phyloP scores from a whole-genome alignment of 1,140 invertebrate species.

The Brachionus rubens region DNA sequence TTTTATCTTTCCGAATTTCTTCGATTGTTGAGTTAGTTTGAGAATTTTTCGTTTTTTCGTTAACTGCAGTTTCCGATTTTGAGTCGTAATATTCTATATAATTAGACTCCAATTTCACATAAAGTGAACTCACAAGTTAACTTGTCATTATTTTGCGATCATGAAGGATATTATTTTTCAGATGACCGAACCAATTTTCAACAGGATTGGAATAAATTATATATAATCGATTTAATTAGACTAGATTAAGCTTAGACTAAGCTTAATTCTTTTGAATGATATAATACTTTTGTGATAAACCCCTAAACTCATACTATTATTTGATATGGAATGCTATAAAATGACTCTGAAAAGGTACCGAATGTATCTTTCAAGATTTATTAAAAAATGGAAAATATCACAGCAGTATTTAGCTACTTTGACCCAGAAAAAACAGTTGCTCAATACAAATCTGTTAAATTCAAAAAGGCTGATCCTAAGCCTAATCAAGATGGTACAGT shows the following conservation, averaged over 20 bases:
- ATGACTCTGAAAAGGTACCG: too few species aligned
- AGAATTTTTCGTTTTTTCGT: background rate
- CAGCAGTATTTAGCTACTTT: too few species aligned
- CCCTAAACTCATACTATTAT: too few species aligned
- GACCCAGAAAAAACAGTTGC: too few species aligned
- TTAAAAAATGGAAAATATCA: too few species aligned
- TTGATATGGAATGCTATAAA: too few species aligned
- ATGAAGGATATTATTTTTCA: background rate
- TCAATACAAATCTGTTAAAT: too few species aligned
- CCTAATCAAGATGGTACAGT: too few species aligned
- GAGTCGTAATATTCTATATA: background rate
- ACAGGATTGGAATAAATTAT: background rate
- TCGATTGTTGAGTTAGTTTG: too few species aligned
- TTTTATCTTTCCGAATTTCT: background rate
- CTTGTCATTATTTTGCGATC: background rate
- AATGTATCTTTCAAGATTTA: too few species aligned
- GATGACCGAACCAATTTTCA: background rate
- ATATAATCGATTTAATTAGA: background rate
- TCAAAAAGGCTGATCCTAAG: too few species aligned
- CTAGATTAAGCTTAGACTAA: background rate
- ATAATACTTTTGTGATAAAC: too few species aligned
- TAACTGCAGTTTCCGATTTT: background rate
- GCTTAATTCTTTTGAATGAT: background rate
- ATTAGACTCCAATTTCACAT: background rate
- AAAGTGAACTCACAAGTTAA: background rate